Evolutionary conservation across 2,888 invertebrate genomes (phyloP).

Genomic region (Eupithecia dodoneata): DNA sequence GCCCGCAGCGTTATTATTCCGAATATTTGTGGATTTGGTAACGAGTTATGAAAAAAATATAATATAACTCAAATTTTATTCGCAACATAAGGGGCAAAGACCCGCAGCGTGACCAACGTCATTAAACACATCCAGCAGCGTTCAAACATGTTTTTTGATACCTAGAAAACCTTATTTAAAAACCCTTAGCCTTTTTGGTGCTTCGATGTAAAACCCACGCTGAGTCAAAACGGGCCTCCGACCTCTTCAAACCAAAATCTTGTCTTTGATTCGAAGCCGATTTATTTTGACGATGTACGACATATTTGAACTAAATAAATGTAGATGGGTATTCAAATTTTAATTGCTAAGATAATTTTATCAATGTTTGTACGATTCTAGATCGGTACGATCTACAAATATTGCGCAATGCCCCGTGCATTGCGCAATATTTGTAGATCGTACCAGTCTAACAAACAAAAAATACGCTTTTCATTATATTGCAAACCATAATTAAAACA

Average conservation of each 20-base stretch:
- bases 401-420: background rate
- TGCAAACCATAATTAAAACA: background rate
- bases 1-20: background rate
- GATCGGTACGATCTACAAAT: background rate
- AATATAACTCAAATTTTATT: background rate
- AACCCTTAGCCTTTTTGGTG: background rate
- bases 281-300: background rate
- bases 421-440: no score
- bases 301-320: background rate
- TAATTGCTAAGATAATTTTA: background rate
- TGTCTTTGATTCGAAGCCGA: background rate
- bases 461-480: background rate
- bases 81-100: background rate
- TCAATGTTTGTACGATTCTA: background rate
- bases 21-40: background rate
- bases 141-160: background rate
- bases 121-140: background rate
- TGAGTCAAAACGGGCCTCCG: background rate
- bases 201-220: background rate
- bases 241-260: background rate
- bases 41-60: background rate
- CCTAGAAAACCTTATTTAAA: background rate
- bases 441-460: background rate
- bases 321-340: background rate
- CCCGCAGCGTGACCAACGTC: background rate